Evolutionary conservation across 1,140 invertebrate species (phyloP).

Genomic region (Hylaeus volcanicus): DNA sequence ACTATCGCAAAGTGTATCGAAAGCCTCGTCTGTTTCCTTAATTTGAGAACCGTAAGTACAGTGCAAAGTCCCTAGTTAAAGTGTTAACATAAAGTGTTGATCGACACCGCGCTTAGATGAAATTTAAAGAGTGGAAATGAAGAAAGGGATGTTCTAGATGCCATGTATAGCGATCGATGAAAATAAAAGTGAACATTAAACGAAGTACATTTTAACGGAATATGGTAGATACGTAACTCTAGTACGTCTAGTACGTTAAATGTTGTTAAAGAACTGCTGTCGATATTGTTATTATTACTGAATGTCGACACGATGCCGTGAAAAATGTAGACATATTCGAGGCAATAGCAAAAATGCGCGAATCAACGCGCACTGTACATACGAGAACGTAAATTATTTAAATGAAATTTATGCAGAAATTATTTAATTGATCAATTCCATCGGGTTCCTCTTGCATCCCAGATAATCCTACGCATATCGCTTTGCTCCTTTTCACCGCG

Average conservation of each 20-base stretch:
- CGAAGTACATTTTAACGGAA: constrained; percentile 15
- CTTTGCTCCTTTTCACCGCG: constrained; percentile 40
- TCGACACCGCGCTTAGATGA: too few relatives aligned
- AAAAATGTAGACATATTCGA: constrained; percentile 21
- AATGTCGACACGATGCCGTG: constrained; percentile 12
- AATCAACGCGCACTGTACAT: constrained; percentile 49
- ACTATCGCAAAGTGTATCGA: too few relatives aligned
- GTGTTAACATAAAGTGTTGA: too few relatives aligned
- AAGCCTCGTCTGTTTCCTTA: too few relatives aligned
- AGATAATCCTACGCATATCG: constrained; percentile 30
- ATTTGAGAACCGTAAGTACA: too few relatives aligned
- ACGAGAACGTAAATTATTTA: constrained; percentile 73
- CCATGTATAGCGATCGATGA: constrained; percentile 41
- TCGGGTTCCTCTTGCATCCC: constrained; percentile 25
- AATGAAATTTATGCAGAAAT: constrained; percentile 59
- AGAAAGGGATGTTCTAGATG: constrained; percentile 35
- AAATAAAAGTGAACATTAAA: constrained; percentile 4
- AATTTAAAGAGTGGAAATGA: constrained; percentile 8
- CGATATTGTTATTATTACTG: constrained; percentile 40
- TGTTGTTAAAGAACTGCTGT: constrained; percentile 5
- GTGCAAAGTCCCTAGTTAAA: too few relatives aligned
- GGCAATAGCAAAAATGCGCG: constrained; percentile 32
- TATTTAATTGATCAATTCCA: constrained; percentile 67
- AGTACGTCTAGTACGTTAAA: constrained; percentile 16
- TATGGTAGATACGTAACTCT: neutral